Conservation (phyloP, 2,797 vertebrate genomes). For the Florisuga fusca region DNA sequence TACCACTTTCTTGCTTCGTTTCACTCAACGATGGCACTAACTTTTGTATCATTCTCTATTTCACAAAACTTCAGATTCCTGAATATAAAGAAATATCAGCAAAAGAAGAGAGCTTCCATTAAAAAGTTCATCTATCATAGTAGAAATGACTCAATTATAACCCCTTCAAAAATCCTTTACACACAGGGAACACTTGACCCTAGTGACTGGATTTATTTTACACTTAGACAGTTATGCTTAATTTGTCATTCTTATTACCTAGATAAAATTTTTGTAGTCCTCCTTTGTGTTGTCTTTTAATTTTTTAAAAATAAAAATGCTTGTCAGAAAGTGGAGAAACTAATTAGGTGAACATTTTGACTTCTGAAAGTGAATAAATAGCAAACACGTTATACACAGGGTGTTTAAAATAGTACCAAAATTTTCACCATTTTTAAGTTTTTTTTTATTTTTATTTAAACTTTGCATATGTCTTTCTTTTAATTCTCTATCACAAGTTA, state of each 20-base stretch:
- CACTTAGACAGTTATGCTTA: neutral
- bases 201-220: conserved; percentile 18
- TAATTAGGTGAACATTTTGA: neutral
- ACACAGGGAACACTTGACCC: neutral
- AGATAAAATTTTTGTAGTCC: neutral
- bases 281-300: neutral
- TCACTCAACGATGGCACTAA: neutral
- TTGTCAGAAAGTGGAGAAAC: neutral
- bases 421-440: neutral
- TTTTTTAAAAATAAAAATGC: neutral
- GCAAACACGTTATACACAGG: neutral
- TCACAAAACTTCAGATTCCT: neutral
- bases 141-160: neutral
- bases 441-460: neutral
- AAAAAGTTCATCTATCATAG: neutral
- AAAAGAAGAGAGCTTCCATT: neutral
- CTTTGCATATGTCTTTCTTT: neutral
- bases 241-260: neutral
- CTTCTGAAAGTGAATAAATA: neutral
- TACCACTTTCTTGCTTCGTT: neutral
- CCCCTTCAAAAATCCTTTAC: neutral
- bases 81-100: neutral
- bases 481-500: neutral
- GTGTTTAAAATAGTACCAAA: neutral
- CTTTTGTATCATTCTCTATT: neutral